Evolutionary conservation across 2,888 invertebrate species (phyloP), one percentile per base, ranked within the genome.

Genomic region (Hypolimnas misippus): DNA sequence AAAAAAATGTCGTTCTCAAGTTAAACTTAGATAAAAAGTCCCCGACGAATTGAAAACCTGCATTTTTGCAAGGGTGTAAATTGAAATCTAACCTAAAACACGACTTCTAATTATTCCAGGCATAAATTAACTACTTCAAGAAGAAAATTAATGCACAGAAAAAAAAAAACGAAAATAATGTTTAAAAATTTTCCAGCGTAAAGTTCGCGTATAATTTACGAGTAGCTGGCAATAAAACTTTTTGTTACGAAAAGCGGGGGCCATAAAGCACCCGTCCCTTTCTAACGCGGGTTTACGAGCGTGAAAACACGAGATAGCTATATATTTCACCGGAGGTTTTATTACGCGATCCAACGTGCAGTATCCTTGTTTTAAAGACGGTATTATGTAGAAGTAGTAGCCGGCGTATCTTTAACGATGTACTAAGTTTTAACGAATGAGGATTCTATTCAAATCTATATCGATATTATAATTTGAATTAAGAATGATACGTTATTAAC

Each of bases 191-290:
- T 82, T 76, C 76, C 76, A 72, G 75, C 78, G 76, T 75, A 77
- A 84, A 84, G 83, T 83, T 82, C 83, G 79, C 84, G 84, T 86
- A 79, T 79, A 87, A 87, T 90, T 89, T 90, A 90, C 88, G 89
- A 88, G 84, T 83, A 77, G 84, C 67, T 62, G 49, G 86, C 83
- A 84, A 85, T 89, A 88, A 90, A 90, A 89, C 79, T 88, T 89
- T 91, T 90, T 90, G 89, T 88, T 83, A 84, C 83, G 84, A 85
- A 46, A 87, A 87, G 77, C 82, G 76, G 73, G 76, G 68, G 79
- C 81, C 78, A 85, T 89, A 89, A 90, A 90, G 81, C 74, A 69
- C 74, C 80, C 76, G 74, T 89, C 89, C 80, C 85, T 81, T 80
- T 87, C 86, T 78, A 65, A 65, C 80, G 74, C 60, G 68, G 72